A percentile compares a stretch with the other conserved stretches of the same genome.
phyloP scores from a whole-genome alignment of 1,140 invertebrate genomes.

The Lucilia sericata region DNA sequence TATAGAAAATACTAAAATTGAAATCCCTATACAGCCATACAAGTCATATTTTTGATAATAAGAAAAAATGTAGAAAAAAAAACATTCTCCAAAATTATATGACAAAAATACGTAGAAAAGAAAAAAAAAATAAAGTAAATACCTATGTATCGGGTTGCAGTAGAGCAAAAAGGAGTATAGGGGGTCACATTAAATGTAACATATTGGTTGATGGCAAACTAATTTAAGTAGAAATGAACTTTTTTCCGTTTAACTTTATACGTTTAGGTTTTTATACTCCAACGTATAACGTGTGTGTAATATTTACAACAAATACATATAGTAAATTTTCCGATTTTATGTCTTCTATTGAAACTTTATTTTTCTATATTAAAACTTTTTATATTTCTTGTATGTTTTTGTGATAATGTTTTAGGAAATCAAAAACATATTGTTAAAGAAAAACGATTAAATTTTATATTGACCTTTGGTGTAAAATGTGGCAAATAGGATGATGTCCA shows the following conservation, averaged over 20 bases:
- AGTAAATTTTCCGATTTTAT: too few species aligned
- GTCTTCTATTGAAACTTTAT: too few species aligned
- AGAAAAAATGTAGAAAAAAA: neutral
- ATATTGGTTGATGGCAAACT: neutral
- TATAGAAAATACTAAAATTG: neutral
- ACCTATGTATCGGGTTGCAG: too few species aligned
- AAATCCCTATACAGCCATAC: neutral
- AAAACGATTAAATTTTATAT: neutral
- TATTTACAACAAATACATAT: too few species aligned
- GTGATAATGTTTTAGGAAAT: neutral
- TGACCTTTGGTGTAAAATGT: neutral
- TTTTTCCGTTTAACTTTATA: neutral
- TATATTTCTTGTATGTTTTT: neutral
- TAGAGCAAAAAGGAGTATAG: neutral
- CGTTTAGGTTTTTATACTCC: too few species aligned
- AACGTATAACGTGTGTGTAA: too few species aligned
- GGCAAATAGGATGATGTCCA: too few species aligned
- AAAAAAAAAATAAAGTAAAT: neutral
- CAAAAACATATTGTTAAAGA: constrained; percentile 6
- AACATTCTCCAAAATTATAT: too few species aligned
- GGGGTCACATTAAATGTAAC: constrained; percentile 1
- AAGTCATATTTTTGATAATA: constrained; percentile 1
- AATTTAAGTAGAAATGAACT: neutral
- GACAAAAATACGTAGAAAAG: neutral
- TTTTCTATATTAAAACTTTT: too few species aligned